These are phyloP conservation scores for Anabas testudineus DNA, from an alignment of 2,797 vertebrate species.

Conservation along the genomic window DNA sequence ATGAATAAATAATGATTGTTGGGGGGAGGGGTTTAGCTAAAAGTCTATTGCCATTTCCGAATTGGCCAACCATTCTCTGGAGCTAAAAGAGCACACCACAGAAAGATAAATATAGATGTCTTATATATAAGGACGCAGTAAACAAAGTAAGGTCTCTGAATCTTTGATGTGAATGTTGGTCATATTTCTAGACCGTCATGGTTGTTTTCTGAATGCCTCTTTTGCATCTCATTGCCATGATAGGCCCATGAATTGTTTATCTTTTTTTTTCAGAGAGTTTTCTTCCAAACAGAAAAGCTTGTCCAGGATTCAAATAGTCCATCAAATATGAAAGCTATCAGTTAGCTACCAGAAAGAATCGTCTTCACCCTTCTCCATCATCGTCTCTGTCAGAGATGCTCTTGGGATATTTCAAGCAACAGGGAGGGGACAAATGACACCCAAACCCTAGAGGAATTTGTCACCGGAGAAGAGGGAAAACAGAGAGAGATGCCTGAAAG, in stretches of 20 bases:
- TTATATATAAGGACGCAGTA: background rate
- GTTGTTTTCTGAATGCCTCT: background rate
- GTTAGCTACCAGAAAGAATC: slow-evolving; percentile 28
- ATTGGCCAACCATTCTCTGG: background rate
- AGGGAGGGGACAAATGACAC: slow-evolving; percentile 42
- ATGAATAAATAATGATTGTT: background rate
- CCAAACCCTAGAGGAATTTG: slow-evolving; percentile 55
- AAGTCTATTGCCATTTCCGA: background rate
- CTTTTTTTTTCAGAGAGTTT: no score
- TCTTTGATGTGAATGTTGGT: background rate
- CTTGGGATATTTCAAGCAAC: slow-evolving; percentile 35
- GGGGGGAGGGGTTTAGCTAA: background rate
- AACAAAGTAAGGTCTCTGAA: background rate
- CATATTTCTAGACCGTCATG: background rate
- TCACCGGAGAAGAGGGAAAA: slow-evolving; percentile 46
- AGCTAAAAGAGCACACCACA: background rate
- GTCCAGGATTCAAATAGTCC: slow-evolving; percentile 2
- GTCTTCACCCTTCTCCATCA: slow-evolving; percentile 12
- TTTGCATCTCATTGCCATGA: background rate
- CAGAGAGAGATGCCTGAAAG: slow-evolving; percentile 48
- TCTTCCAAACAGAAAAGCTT: slow-evolving; percentile 9
- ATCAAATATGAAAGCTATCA: slow-evolving; percentile 27
- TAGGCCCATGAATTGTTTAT: background rate
- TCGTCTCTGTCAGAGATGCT: slow-evolving; percentile 28
- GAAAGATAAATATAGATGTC: background rate